phyloP scores from a whole-genome alignment of 2,113 vertebrate genomes.

The Brachypodius melanocephalos region DNA sequence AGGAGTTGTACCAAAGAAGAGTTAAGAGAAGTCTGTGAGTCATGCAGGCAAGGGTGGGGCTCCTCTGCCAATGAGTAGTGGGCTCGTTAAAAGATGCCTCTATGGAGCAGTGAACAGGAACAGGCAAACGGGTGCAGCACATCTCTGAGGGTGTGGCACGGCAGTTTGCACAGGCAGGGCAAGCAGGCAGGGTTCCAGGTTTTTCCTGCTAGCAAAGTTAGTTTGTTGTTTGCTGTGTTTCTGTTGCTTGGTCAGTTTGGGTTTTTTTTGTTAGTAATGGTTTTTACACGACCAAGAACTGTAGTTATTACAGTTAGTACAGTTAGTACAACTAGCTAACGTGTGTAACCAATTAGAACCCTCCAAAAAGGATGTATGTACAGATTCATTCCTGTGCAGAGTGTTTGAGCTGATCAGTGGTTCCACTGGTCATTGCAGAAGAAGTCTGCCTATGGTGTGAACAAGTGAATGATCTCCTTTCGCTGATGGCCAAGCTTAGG shows the following conservation, averaged over 20 bases:
- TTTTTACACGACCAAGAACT: not conserved
- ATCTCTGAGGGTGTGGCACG: not conserved
- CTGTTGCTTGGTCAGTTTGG: not conserved
- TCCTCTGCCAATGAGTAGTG: accelerated
- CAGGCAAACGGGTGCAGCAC: not conserved
- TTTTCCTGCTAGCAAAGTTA: not conserved
- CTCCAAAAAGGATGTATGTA: no score
- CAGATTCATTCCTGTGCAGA: no score
- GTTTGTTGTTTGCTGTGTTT: not conserved
- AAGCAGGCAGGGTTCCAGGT: not conserved
- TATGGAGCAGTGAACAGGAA: not conserved
- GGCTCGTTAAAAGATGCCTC: not conserved
- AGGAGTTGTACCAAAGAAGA: not conserved
- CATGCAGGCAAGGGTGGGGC: not conserved
- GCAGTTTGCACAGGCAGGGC: not conserved
- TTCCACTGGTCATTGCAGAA: no score
- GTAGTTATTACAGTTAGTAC: not conserved
- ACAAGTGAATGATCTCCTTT: no score
- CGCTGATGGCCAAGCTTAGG: no score
- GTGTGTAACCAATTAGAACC: no score
- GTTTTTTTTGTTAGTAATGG: not conserved
- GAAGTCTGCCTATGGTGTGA: no score
- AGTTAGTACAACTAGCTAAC: no score
- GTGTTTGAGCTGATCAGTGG: no score
- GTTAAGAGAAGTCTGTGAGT: not conserved